Conservation (phyloP, 2,113 vertebrate genomes). For the Taurulus bubalis region DNA sequence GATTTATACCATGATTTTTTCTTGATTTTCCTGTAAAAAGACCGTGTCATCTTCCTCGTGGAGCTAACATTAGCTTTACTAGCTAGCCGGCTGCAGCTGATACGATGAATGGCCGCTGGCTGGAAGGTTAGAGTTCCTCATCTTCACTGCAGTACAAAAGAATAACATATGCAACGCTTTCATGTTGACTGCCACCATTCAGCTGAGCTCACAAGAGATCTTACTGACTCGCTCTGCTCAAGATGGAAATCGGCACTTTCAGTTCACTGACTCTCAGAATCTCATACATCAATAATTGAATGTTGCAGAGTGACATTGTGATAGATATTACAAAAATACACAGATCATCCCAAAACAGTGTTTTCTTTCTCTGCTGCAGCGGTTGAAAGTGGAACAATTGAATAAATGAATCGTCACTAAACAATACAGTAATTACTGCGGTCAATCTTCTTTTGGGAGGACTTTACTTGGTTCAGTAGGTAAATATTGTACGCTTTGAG, state of each 20-base stretch:
- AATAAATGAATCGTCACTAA: slow-evolving; percentile 51
- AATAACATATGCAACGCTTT: slow-evolving; percentile 1
- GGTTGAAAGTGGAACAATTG: slow-evolving; percentile 14
- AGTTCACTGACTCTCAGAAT: slow-evolving; percentile 20
- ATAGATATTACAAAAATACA: slow-evolving; percentile 37
- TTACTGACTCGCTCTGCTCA: background rate
- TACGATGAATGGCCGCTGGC: background rate
- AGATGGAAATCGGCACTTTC: slow-evolving; percentile 29
- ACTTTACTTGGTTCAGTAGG: slow-evolving; percentile 61
- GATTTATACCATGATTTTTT: too few species aligned
- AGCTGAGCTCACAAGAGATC: slow-evolving; percentile 11
- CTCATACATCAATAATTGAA: slow-evolving; percentile 19
- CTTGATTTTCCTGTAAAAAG: too few species aligned
- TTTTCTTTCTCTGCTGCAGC: slow-evolving; percentile 14
- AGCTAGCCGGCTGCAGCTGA: background rate
- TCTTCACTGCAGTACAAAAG: background rate
- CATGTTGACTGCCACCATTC: slow-evolving; percentile 9
- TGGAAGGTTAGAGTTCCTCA: background rate
- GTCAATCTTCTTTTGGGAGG: slow-evolving; percentile 74
- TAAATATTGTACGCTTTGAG: slow-evolving; percentile 53
- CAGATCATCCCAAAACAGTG: background rate
- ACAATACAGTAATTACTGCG: slow-evolving; percentile 61
- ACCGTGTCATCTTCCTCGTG: too few species aligned
- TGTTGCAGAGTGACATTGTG: background rate
- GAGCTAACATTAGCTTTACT: background rate